phyloP scores from a whole-genome alignment of 2,113 vertebrate genomes.

The Psittacus erithacus region DNA sequence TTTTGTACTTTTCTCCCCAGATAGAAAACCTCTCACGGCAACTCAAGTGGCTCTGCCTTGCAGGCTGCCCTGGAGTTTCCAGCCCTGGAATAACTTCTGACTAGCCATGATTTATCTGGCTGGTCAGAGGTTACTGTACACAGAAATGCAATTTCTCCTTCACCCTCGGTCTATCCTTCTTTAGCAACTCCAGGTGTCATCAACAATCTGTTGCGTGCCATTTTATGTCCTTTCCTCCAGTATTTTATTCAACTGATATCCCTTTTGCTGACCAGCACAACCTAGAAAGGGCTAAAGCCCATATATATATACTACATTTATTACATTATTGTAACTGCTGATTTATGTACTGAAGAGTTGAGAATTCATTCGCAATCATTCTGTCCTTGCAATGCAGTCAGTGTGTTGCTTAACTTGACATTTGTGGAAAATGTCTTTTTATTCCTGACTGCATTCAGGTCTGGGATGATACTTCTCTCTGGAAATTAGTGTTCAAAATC shows the following conservation, averaged over 20 bases:
- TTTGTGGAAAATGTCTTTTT: constrained; percentile 18
- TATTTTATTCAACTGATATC: neutral
- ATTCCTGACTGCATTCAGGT: neutral
- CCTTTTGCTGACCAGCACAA: neutral
- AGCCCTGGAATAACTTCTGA: constrained; percentile 22
- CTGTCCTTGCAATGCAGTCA: neutral
- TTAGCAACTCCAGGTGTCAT: constrained; percentile 60
- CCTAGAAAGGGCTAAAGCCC: neutral
- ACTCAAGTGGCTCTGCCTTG: neutral
- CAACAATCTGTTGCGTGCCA: constrained; percentile 17
- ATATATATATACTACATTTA: neutral
- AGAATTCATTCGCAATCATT: neutral
- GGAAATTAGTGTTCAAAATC: neutral
- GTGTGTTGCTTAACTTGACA: neutral
- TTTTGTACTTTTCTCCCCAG: neutral
- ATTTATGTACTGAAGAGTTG: constrained; percentile 5
- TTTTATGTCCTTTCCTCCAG: constrained; percentile 7
- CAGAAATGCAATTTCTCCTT: constrained; percentile 72
- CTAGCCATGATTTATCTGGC: constrained; percentile 60
- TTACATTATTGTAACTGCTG: constrained; percentile 14
- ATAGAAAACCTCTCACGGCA: neutral
- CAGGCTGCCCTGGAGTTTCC: neutral
- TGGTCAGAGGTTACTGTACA: constrained; percentile 63
- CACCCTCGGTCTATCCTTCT: constrained; percentile 44
- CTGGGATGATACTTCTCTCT: neutral